Evolutionary conservation across 2,888 invertebrate genomes (phyloP), one percentile per base, ranked within the genome.

Genomic region (Xiphydria camelus): DNA sequence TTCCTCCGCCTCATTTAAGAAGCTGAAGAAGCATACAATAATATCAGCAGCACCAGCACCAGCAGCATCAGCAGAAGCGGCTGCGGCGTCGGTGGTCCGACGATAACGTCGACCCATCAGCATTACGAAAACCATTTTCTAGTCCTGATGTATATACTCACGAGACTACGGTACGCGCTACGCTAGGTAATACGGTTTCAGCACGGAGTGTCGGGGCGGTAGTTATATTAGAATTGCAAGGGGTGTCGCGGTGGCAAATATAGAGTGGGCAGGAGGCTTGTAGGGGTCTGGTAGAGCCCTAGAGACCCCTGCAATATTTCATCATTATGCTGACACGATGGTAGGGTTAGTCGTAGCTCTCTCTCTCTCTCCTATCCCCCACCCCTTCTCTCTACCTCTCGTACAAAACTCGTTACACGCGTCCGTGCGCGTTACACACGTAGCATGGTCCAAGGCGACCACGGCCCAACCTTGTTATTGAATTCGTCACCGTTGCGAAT

Each of bases 271-370:
- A 14, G 10, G 26, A 7, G 19, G 18, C 19, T 21, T 38, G 19
- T 41, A 47, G 47, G 45, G 53, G 48, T 2, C 7, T 10, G 41
- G 45, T 9, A 10, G 34, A 52, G 44, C 52, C 29, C 21, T 53
- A 55, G 50, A 62, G 7, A 55, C 55, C 55, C 51, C 51, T 45
- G 65, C 66, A 64, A 74, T 74, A 74, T 74, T 75, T 75, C 74
- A 74, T 74, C 73, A 73, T 75, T 74, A 75, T 59, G 47, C 61
- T 63, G 70, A 72, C 72, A 68, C 62, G 54, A 61, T 48, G 66
- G 62, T 69, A 70, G 71, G 71, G 70, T 70, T 70, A 66, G 62
- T 58, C 36, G 34, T 37, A 41, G 40, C 41, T 19, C 40, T 45
- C 45, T 32, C 31, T 41, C 25, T 33, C 22, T 36, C 32, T 15